A percentile compares a stretch with the other conserved stretches of the same genome.
Conservation (phyloP, 2,888 invertebrate genomes). For the Drosophila tripunctata region DNA sequence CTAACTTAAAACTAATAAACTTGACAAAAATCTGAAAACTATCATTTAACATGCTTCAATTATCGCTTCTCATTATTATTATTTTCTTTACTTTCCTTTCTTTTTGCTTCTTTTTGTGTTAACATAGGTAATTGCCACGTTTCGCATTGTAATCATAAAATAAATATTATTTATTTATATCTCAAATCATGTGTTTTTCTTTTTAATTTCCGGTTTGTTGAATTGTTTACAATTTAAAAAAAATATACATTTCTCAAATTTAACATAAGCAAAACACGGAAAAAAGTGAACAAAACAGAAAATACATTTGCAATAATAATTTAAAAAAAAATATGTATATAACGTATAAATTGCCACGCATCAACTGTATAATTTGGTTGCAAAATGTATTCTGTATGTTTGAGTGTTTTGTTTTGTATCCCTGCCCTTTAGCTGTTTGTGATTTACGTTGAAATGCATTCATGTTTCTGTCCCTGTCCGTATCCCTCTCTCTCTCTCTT, state of each 20-base stretch:
- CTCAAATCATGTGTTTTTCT: constrained; percentile 3
- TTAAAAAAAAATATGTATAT: neutral
- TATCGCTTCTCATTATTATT: neutral
- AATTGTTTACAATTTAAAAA: constrained; percentile 6
- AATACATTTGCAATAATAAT: constrained; percentile 1
- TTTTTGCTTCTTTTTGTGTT: no score
- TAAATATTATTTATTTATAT: constrained; percentile 34
- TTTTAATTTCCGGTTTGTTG: neutral
- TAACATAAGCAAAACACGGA: no score
- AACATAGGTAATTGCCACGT: constrained; percentile 11
- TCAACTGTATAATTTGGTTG: constrained; percentile 32
- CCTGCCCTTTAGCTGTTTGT: neutral
- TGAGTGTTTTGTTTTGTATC: neutral
- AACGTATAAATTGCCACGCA: neutral
- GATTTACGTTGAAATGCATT: constrained; percentile 20
- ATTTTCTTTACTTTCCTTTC: neutral
- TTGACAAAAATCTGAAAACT: constrained; percentile 25
- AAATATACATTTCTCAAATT: neutral
- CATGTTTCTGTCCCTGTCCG: neutral
- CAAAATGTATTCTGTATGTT: neutral
- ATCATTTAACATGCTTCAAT: constrained; percentile 1
- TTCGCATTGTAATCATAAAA: constrained; percentile 22
- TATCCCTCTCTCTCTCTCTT: neutral
- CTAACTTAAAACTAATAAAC: constrained; percentile 56
- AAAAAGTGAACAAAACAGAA: neutral